These are phyloP conservation scores for Enchytraeus crypticus DNA, from an alignment of 2,888 invertebrate species.

Conservation along the genomic window DNA sequence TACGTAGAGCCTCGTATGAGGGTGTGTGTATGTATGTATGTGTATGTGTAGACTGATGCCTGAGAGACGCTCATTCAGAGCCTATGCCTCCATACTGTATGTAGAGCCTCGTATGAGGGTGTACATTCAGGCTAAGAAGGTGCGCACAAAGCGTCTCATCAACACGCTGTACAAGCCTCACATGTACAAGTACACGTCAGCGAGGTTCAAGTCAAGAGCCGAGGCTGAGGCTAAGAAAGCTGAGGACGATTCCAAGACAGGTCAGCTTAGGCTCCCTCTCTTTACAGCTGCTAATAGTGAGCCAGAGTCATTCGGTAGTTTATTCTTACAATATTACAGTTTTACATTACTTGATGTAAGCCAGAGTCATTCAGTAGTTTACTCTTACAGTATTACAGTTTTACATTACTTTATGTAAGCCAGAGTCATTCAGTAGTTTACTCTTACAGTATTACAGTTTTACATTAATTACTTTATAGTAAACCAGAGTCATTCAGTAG, in stretches of 20 bases:
- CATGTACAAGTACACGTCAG: conserved; percentile 47
- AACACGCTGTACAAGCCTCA: conserved; percentile 47
- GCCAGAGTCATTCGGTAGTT: too few species aligned
- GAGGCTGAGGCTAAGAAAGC: conserved; percentile 45
- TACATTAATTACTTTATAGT: too few species aligned
- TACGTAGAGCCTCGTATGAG: conserved; percentile 51
- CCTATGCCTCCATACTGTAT: conserved; percentile 50
- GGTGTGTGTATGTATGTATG: conserved; percentile 49
- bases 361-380: too few species aligned
- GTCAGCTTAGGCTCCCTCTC: too few species aligned
- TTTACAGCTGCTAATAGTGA: too few species aligned
- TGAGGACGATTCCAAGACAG: conserved; percentile 40
- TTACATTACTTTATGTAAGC: too few species aligned
- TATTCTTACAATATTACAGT: too few species aligned
- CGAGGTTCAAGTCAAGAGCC: conserved; percentile 48
- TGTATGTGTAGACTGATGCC: conserved; percentile 32
- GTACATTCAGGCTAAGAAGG: conserved; percentile 48
- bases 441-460: too few species aligned
- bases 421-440: too few species aligned
- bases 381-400: too few species aligned
- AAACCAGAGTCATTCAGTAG: too few species aligned
- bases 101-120: conserved; percentile 50
- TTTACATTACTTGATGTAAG: too few species aligned
- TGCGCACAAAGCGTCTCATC: conserved; percentile 46
- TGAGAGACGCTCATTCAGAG: conserved; percentile 48